phyloP scores from a whole-genome alignment of 2,797 vertebrate genomes.

The Forpus xanthops region DNA sequence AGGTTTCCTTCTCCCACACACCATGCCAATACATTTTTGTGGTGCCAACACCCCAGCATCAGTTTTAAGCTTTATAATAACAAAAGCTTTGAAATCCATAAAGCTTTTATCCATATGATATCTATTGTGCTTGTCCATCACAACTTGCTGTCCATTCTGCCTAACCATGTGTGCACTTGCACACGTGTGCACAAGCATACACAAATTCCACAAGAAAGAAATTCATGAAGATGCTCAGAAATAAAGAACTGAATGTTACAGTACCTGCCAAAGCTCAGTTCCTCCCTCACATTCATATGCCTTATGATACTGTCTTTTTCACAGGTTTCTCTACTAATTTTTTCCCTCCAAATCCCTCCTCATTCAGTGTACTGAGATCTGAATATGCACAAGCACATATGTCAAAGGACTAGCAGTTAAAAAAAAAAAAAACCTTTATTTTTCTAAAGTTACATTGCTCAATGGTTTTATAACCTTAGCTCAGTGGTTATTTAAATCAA shows the following conservation, averaged over 20 bases:
- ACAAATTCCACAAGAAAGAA: not conserved
- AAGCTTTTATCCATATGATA: not conserved
- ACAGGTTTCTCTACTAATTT: not conserved
- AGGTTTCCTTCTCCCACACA: not conserved
- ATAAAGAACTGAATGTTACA: not conserved
- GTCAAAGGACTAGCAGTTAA: not conserved
- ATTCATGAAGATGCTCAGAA: not conserved
- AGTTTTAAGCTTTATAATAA: not conserved
- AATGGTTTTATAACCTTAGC: not conserved
- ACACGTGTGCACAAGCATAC: fast-evolving
- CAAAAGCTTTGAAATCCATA: not conserved
- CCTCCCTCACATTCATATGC: not conserved
- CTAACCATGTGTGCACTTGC: fast-evolving
- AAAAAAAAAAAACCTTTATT: not conserved
- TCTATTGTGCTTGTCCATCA: not conserved
- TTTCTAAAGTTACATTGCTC: not conserved
- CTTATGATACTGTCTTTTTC: not conserved
- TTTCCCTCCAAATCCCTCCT: not conserved
- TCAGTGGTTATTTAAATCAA: not conserved
- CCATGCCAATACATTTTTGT: not conserved
- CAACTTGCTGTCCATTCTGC: not conserved
- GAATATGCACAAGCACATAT: not conserved
- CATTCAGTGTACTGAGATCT: not conserved
- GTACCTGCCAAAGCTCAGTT: not conserved
- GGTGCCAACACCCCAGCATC: not conserved